phyloP scores from a whole-genome alignment of 2,888 invertebrate genomes.

The Pilophorus perplexus region DNA sequence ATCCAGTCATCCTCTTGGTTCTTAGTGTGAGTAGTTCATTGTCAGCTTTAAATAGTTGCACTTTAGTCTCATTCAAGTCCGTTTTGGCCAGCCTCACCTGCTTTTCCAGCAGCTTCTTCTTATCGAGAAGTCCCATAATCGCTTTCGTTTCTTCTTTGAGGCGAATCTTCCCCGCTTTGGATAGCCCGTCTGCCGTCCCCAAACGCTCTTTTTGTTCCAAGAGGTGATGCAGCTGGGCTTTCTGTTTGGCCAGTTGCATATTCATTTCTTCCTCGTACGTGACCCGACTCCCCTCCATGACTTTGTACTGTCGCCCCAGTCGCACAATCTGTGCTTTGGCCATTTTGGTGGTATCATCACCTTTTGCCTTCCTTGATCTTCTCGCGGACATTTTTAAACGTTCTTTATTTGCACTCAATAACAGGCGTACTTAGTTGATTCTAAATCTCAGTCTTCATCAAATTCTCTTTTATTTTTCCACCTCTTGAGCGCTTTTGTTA shows the following conservation, averaged over 20 bases:
- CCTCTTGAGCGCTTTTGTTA: too few relatives aligned
- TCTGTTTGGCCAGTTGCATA: constrained; percentile 57
- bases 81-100: constrained; percentile 26
- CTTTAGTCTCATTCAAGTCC: constrained; percentile 33
- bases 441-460: background rate
- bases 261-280: constrained; percentile 69
- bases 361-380: constrained; percentile 44
- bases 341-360: constrained; percentile 54
- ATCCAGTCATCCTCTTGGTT: constrained; percentile 32
- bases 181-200: constrained; percentile 14
- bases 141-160: constrained; percentile 18
- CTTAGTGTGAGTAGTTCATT: constrained; percentile 34
- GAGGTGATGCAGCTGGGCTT: constrained; percentile 43
- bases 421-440: background rate
- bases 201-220: constrained; percentile 25
- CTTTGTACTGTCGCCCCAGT: constrained; percentile 75
- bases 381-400: constrained; percentile 35
- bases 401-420: background rate
- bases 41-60: constrained; percentile 35
- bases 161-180: constrained; percentile 9
- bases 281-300: constrained; percentile 76
- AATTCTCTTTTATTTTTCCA: background rate
- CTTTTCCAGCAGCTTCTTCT: constrained; percentile 29
- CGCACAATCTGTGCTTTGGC: constrained; percentile 75
- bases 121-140: constrained; percentile 20